Base-by-base conservation (phyloP, 2,113 vertebrate genomes). In the Alaudala cheleensis region DNA sequence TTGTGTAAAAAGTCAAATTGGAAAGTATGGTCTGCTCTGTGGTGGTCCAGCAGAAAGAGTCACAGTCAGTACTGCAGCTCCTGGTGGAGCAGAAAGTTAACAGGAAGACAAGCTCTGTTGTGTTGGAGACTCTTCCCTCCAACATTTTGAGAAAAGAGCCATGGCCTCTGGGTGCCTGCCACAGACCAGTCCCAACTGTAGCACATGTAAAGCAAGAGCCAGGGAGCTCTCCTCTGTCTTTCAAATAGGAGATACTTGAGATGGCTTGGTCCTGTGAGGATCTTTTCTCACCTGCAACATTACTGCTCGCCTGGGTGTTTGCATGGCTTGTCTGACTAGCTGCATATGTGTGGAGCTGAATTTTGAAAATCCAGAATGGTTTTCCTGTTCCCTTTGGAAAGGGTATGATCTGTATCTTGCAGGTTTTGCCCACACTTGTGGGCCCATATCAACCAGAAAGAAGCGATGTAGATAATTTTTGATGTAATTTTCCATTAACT, bases 401-500 rank as follows among this genome's bases (percentile, higher is more conserved):
- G 2, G 5, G 66, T 61, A 33, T 50, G 23, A 42, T 57, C 39
- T 70, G 5, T 49, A 8, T 69, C 20, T 85, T 64, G n/a, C 44
- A 40, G 21, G 3, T 90, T 47, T 64, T 44, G 5, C 11, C 19
- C 28, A 14, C 14, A 20, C 2, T 14, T 67, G 1, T 56, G 13
- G 2, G 8, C 37, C 14, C 1, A 0, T 44, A 26, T 57, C 19
- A 54, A 4, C 62, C 51, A 66, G 29, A 8, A 79, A 62, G 18
- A 61, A 73, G 10, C 4, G 0, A 25, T 16, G 14, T 13, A 86
- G 60, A 61, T 49, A 74, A 61, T 26, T 78, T 74, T 56, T 39
- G 5, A 61, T 76, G 50, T 65, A 1, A 88, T 93, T 96, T 94
- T 95, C n/a, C 44, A 69, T 90, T 92, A 94, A 92, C 56, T 85